phyloP scores from a whole-genome alignment of 2,888 invertebrate genomes.

The Dicyrtoma fusca region DNA sequence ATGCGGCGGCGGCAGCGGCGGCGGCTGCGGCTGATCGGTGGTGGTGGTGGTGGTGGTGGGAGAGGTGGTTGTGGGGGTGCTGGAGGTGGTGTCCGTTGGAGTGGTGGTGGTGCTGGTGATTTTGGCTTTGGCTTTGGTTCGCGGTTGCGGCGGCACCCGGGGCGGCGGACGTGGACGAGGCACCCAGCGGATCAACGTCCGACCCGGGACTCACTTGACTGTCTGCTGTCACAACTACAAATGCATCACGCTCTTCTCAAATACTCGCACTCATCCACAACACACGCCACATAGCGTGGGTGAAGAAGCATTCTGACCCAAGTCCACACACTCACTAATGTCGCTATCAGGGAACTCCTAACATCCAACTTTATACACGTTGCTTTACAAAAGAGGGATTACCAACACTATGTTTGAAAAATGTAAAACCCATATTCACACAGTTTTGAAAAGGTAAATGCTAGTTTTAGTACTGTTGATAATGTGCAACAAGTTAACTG shows the following conservation, averaged over 20 bases:
- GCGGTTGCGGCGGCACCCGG: constrained; percentile 15
- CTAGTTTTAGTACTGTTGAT: too few relatives aligned
- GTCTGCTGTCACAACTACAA: constrained; percentile 53
- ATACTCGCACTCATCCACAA: too few relatives aligned
- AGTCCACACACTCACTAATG: too few relatives aligned
- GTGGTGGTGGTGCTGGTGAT: constrained; percentile 40
- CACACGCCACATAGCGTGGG: too few relatives aligned
- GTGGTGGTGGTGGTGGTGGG: constrained; percentile 27
- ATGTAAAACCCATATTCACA: too few relatives aligned
- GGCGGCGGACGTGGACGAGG: constrained; percentile 34
- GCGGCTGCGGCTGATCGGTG: constrained; percentile 59
- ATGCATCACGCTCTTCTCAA: not conserved
- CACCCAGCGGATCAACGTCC: constrained; percentile 55
- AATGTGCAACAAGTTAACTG: too few relatives aligned
- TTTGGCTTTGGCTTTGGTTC: constrained; percentile 40
- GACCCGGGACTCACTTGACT: constrained; percentile 55
- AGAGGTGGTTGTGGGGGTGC: constrained; percentile 17
- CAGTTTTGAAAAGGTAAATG: too few relatives aligned
- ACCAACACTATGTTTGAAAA: too few relatives aligned
- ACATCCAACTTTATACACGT: too few relatives aligned
- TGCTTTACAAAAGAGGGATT: too few relatives aligned
- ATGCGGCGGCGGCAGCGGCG: constrained; percentile 74
- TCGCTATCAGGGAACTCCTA: too few relatives aligned
- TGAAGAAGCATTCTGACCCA: too few relatives aligned
- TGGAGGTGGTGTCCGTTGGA: constrained; percentile 20